Base-by-base conservation (phyloP, 1,140 invertebrate species). In the Scaptomyza montana region DNA sequence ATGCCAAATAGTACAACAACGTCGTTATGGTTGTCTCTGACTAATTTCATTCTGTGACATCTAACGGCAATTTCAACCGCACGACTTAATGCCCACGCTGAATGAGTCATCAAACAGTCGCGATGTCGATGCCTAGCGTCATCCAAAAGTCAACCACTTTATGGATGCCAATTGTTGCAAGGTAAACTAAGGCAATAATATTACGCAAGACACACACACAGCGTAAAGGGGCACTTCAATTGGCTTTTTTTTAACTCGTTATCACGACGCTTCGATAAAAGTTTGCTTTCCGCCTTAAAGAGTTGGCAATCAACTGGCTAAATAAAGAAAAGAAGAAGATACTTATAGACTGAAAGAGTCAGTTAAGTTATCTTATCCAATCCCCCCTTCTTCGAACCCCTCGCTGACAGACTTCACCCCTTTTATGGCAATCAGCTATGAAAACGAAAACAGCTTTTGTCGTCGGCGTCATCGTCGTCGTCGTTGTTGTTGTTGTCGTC, bases 341-440 rank as follows among this genome's bases (percentile, higher is more conserved):
- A 53, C 25, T 25, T 12, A 43, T 13, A 39, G 45, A 56, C 55
- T 61, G 50, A 19, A 41, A 62, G 49, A 65, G 72, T 25, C 65
- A 56, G 68, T 21, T 77, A 78, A 56, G 68, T 21, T 79, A 78
- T 80, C 80, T 85, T 85, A 80, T 85, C 80, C 80, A 69, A 68
- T 50, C 55, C 54, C 51, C 51, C 13, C 9, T 9, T 10, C 9
- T 21, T 39, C 50, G 45, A 68, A 47, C 71, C 33, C 33, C 33
- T 36, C 74, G 49, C 62, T 54, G 56, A 13, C 8, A 61, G 43
- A 41, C 57, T 49, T 49, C 63, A 55, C 62, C 62, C 80, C 79
- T 60, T 79, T 84, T 84, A 84, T 73, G 80, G 80, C 50, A 51
- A n/a, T n/a, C 21, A 45, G 33, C 53, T n/a, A 19, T 41, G 57